These are phyloP conservation scores for Eptesicus fuscus DNA, from an alignment of 2,113 vertebrate species.

Conservation along the genomic window DNA sequence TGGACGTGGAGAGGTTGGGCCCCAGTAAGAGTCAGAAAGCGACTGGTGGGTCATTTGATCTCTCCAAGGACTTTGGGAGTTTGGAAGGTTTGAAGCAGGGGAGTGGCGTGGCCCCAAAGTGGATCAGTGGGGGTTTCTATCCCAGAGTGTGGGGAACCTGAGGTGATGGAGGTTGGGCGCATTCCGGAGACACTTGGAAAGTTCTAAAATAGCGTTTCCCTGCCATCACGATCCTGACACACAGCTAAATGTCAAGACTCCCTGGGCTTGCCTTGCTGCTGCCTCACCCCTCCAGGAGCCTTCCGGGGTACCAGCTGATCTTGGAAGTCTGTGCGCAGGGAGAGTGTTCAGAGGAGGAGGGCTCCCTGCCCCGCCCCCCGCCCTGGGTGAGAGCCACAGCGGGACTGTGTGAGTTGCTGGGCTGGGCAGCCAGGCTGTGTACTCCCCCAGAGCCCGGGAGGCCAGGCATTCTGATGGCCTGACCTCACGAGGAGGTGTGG, in stretches of 20 bases:
- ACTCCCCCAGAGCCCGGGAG: background rate
- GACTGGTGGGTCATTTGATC: background rate
- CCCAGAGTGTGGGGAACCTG: background rate
- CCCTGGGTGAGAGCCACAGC: background rate
- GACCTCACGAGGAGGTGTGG: background rate
- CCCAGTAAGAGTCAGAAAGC: background rate
- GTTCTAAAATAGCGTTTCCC: background rate
- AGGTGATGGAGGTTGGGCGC: background rate
- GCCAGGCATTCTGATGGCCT: background rate
- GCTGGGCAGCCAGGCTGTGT: rapidly evolving
- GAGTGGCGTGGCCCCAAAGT: background rate
- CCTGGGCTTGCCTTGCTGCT: background rate
- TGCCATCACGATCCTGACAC: background rate
- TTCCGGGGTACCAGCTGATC: background rate
- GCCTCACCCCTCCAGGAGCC: background rate
- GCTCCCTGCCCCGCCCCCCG: background rate
- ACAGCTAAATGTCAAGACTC: background rate
- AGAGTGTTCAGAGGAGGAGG: background rate
- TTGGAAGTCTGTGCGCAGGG: background rate
- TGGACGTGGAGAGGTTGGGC: background rate
- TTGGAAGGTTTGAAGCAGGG: background rate
- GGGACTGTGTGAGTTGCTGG: background rate
- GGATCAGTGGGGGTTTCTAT: background rate
- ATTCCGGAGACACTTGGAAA: background rate
- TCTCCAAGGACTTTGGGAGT: background rate